Evolutionary conservation across 53 echinoderm and acorn worm species (phyloP), one percentile per base, ranked within the genome.

Genomic region (Arbacia lixula): DNA sequence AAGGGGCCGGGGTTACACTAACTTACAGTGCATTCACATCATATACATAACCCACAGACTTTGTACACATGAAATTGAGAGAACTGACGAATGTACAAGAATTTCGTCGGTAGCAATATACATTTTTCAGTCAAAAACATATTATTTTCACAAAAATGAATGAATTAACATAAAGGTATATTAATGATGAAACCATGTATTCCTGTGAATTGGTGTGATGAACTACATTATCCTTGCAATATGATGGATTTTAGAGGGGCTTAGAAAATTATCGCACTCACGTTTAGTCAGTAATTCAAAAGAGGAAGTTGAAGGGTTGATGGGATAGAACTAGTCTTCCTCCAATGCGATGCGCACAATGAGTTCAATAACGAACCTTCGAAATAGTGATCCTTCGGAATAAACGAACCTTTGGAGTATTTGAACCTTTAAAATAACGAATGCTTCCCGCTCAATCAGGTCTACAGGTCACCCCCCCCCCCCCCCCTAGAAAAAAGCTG

Each of bases 271-370:
- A 2, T 66, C 11, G 6, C 11, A 71, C 71, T 71, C 71, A 71
- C 71, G 71, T 71, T 71, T 24, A 29, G 40, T 19, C 43, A 12
- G 71, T 40, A 43, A 71, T 71, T 3, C 10, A 29, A 46, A 71
- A 71, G 71, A 71, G 71, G 71, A 71, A 71, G 71, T 71, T 10
- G 2, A 14, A 28, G 31, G 71, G 5, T 2, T 12, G 71, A 71
- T 71, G 71, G 71, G 71, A 71, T 49, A 71, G 8, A n/a, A n/a
- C n/a, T 0, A 3, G 3, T 19, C 2, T 66, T 37, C 38, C 38
- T 38, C 38, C 24, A 36, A 11, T 20, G n/a, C 37, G 38, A 66
- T 36, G 24, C 64, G 64, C 64, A 32, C n/a, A n/a, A n/a, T n/a
- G n/a, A n/a, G n/a, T n/a, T n/a, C n/a, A n/a, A n/a, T n/a, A n/a